Evolutionary conservation across 2,797 vertebrate species (phyloP), one percentile per base, ranked within the genome.

Genomic region (Lacerta bilineata): DNA sequence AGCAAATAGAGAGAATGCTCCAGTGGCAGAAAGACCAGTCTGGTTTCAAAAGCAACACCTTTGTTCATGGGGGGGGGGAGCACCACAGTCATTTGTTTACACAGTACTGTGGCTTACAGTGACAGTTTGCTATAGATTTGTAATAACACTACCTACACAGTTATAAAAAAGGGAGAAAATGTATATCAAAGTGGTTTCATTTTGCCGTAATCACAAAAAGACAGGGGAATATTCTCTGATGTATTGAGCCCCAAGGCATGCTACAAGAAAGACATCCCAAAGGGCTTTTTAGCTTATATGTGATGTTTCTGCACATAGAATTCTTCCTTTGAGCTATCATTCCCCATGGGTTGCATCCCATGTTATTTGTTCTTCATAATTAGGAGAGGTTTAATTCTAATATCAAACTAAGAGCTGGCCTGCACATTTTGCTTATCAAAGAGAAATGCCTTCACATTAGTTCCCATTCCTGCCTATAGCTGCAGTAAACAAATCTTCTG

Each of bases 151-250:
- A 83, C 25, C 50, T 80, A 39, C n/a, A 50, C n/a, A 64, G 33
- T 36, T 61, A 43, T 39, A 66, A 76, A 25, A 36, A 50, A 25
- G 41, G 15, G 8, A 15, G 5, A 50, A 36, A 46, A 43, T n/a
- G 36, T 59, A 15, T 25, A 78, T 69, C 72, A 25, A 83, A 78
- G 33, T 69, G 33, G 36, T 83, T 46, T 81, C 41, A 64, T 46
- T 68, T 87, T 66, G 29, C n/a, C 61, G 8, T 33, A 71, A 79
- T 84, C 20, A 43, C 55, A 15, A 84, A 84, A 78, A 88, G 69
- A 33, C 55, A 64, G 55, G 23, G 27, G 27, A 78, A 50, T 9
- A 88, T n/a, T 89, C 61, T 43, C 88, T 59, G 85, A 74, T 25
- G 46, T 18, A 68, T 69, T 0, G 2, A n/a, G n/a, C 1, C 55